Evolutionary conservation across 1,140 invertebrate species (phyloP).

Genomic region (Drosophila saltans): DNA sequence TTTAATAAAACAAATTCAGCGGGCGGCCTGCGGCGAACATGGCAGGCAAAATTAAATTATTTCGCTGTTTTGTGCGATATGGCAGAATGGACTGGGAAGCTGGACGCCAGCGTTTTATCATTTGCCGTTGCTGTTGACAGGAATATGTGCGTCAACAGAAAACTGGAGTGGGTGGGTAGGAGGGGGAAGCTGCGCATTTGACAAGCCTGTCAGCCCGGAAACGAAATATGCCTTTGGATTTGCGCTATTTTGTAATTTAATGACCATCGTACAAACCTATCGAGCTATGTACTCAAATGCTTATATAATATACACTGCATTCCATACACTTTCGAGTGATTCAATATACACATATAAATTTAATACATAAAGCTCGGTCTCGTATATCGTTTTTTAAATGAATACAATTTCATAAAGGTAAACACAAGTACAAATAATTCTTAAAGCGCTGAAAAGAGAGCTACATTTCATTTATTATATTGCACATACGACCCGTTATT

Average conservation of each 20-base stretch:
- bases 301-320: constrained; percentile 41
- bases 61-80: constrained; percentile 47
- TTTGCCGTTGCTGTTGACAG: constrained; percentile 70
- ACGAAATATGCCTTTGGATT: constrained; percentile 29
- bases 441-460: neutral
- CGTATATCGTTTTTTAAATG: no score
- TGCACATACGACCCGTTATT: neutral
- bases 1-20: constrained; percentile 81
- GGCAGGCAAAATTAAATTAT: constrained; percentile 79
- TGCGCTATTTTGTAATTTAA: constrained; percentile 55
- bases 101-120: constrained; percentile 70
- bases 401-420: neutral
- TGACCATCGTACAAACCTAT: constrained; percentile 46
- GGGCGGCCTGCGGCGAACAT: constrained; percentile 75
- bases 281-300: neutral
- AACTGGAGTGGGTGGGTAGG: neutral
- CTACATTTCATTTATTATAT: neutral
- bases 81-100: constrained; percentile 38
- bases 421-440: neutral
- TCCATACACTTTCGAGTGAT: no score
- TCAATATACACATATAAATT: no score
- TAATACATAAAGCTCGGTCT: no score
- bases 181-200: constrained; percentile 31
- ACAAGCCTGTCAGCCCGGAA: constrained; percentile 52
- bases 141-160: constrained; percentile 24